Base-by-base conservation (phyloP, 2,888 invertebrate species). In the Phrixothrix hirtus region DNA sequence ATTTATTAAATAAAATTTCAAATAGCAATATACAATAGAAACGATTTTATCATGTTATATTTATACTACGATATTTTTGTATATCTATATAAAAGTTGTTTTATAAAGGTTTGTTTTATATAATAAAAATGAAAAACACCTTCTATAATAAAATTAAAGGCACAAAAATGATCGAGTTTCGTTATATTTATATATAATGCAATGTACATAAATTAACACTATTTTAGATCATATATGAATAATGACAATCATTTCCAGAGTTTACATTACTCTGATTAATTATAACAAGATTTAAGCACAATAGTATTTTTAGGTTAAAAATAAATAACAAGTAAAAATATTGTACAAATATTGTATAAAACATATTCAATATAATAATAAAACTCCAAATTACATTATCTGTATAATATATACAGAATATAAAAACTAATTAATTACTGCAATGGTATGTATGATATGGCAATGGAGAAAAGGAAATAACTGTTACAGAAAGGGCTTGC, bases 201-300 rank as follows among this genome's bases (percentile, higher is more conserved):
- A 70, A 75, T 75, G 72, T 73, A 74, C 74, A 75, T 74, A 73
- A 73, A 73, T 72, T 73, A 75, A 73, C 73, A 72, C 73, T 75
- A 74, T 73, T 67, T 72, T 71, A 73, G 69, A 71, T 72, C 70
- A 73, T 72, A 71, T 73, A 73, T 71, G 71, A 71, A 68, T 73
- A 71, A 73, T 74, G 73, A 74, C 75, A 75, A 74, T 74, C 73
- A 73, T 75, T 72, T 66, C 72, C 71, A 69, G 71, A 68, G 69
- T 61, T 59, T 63, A 57, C 60, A 46, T 57, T 60, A 67, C 70
- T 67, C 70, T 69, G 68, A 62, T 37, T 58, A 60, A 58, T 63
- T 59, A 62, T 65, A 65, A 66, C 64, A 65, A 66, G 65, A 64
- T 66, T 64, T 68, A 67, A 69, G 69, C 69, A 71, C 69, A 70